These are phyloP conservation scores for Heteractis magnifica DNA, from an alignment of 92 coral and sea anemone genomes.

Conservation along the genomic window DNA sequence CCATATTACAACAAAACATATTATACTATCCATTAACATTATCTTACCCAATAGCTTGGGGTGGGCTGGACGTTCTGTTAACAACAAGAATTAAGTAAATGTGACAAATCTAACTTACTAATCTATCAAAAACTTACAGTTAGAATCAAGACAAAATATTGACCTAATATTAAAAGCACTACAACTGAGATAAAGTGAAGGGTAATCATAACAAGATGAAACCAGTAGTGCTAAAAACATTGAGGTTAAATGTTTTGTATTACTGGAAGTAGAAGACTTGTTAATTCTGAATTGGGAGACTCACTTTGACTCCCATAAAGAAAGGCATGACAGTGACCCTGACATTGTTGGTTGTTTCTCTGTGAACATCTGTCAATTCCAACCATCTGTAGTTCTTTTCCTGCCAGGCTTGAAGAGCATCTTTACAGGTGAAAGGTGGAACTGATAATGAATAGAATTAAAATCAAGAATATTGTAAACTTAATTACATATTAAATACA, in stretches of 20 bases:
- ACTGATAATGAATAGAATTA: slow-evolving; percentile 20
- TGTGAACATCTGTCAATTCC: slow-evolving; percentile 92
- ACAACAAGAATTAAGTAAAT: background rate
- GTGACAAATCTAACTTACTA: background rate
- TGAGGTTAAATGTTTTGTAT: too few relatives aligned
- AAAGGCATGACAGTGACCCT: slow-evolving; percentile 97
- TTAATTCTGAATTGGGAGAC: background rate
- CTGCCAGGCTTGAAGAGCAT: slow-evolving; percentile 85
- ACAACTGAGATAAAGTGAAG: too few relatives aligned
- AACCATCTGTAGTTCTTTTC: slow-evolving; percentile 94
- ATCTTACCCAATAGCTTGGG: slow-evolving; percentile 88
- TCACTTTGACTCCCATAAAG: slow-evolving; percentile 93
- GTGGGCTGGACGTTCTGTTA: slow-evolving; percentile 74
- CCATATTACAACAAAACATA: too few relatives aligned
- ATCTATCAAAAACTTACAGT: background rate
- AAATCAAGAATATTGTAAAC: background rate
- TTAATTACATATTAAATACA: too few relatives aligned
- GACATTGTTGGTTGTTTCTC: slow-evolving; percentile 86
- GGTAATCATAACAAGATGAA: too few relatives aligned
- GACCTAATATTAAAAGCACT: too few relatives aligned
- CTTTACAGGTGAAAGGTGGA: slow-evolving; percentile 80
- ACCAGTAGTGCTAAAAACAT: too few relatives aligned
- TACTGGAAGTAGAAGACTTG: too few relatives aligned
- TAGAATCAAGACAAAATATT: too few relatives aligned
- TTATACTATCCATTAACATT: background rate